Evolutionary conservation across 2,888 invertebrate species (phyloP).

Genomic region (Drosophila diplacantha): DNA sequence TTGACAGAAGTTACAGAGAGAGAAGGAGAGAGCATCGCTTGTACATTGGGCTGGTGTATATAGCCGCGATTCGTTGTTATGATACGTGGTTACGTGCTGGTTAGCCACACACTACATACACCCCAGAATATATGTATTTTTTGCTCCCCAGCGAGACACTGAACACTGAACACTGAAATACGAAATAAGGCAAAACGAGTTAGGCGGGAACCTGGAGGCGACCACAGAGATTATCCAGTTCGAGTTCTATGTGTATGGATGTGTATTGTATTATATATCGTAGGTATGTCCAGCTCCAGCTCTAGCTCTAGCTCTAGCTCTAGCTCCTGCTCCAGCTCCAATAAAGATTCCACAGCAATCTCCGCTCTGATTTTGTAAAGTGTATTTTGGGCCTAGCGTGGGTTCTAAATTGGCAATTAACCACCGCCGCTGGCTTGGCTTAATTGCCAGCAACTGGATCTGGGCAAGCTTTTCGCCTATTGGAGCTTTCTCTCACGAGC

Average conservation of each 20-base stretch:
- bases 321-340: constrained; percentile 19
- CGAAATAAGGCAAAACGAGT: constrained; percentile 7
- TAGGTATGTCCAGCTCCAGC: constrained; percentile 24
- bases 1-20: constrained; percentile 1
- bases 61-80: constrained; percentile 9
- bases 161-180: constrained; percentile 4
- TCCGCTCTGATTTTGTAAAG: not conserved
- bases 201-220: constrained; percentile 6
- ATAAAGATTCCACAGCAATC: constrained; percentile 18
- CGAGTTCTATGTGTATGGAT: constrained; percentile 32
- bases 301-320: constrained; percentile 17
- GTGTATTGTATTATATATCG: constrained; percentile 30
- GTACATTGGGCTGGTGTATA: constrained; percentile 22
- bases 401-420: constrained; percentile 16
- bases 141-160: constrained; percentile 11
- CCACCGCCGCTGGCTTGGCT: not conserved
- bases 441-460: constrained; percentile 14
- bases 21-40: constrained; percentile 2
- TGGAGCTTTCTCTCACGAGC: constrained; percentile 19
- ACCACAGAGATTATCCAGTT: constrained; percentile 17
- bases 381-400: not conserved
- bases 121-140: constrained; percentile 9
- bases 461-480: constrained; percentile 9
- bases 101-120: constrained; percentile 23
- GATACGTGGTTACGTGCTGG: constrained; percentile 8